Base-by-base conservation (phyloP, 2,797 vertebrate species). In the Myripristis jacobus region DNA sequence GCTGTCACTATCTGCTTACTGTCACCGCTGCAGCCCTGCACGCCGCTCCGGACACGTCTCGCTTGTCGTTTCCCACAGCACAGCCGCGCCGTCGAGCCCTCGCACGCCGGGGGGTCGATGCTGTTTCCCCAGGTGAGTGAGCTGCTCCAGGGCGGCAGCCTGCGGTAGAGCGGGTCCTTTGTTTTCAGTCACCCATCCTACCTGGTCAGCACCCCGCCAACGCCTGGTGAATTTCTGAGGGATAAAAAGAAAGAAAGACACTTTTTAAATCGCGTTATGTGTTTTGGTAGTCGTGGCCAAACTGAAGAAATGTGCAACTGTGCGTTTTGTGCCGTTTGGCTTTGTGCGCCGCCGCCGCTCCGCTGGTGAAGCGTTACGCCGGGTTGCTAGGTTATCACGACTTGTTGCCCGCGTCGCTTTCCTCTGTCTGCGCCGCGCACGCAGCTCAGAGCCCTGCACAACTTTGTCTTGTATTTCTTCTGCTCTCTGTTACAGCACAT, bases 101-200 rank as follows among this genome's bases (percentile, higher is more conserved):
- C 61, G 2, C 29, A 21, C 50, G 8, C 53, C 60, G 64, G 63
- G 47, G 72, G 48, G 27, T 60, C 72, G 21, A 69, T 73, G 75
- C 60, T 52, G 64, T 59, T 84, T 79, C 52, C 60, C 1, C 84
- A 76, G 82, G 92, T 93, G 63, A 83, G 84, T 68, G 4, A 44
- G n/a, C 6, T 1, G 63, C 2, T 41, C 27, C 68, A 2, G 10
- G 5, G 29, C 8, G 8, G 29, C 4, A 31, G n/a, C n/a, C n/a
- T 18, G 22, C 31, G 24, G 62, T 18, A 8, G 50, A 1, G 16
- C 36, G 9, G 19, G 18, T 41, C 73, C 78, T 88, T 84, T 87
- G 77, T 85, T 79, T 54, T 6, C 60, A n/a, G 27, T 13, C 3
- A 31, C 36, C 66, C 19, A 12, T 19, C 27, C n/a, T 13, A 0